Evolutionary conservation across 2,888 invertebrate genomes (phyloP), one percentile per base, ranked within the genome.

Genomic region (Bombyx huttoni): DNA sequence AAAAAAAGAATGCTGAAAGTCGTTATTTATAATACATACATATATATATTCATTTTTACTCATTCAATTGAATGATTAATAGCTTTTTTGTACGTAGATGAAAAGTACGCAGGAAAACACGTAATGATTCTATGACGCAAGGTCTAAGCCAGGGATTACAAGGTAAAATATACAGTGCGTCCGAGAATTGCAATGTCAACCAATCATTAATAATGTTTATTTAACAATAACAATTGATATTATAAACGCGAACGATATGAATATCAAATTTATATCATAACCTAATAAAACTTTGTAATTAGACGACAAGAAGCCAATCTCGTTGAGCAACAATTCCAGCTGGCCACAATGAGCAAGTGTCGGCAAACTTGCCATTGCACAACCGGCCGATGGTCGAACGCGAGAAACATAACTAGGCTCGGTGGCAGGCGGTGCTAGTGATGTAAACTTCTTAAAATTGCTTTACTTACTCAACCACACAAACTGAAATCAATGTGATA

Each of bases 331-430:
- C 79, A 62, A 78, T 75, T 78, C 73, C 67, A 68, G 73, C 70
- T 72, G 75, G 78, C 79, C 77, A 85, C 85, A 85, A 85, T 83
- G 74, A 86, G 78, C 78, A 80, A 85, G 85, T 82, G 85, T 80
- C 82, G 83, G 84, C 79, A 78, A 81, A 81, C 78, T 70, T 65
- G 68, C 62, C 60, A 74, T 88, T 87, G 83, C 84, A 83, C 86
- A 88, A 87, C 81, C 72, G 66, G 70, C n/a, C 75, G 81, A 82
- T 84, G 81, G 86, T 74, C 81, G 86, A 82, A 81, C 83, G 81
- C 86, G 86, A 85, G 87, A 86, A 85, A 84, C 81, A 83, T 82
- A 86, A 87, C 87, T 86, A 83, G 87, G 86, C 87, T 85, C 83
- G 80, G 77, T 79, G 74, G 79, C 77, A 70, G 69, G 79, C 77